Evolutionary conservation across 2,797 vertebrate species (phyloP), one percentile per base, ranked within the genome.

Genomic region (Pangasius djambal): DNA sequence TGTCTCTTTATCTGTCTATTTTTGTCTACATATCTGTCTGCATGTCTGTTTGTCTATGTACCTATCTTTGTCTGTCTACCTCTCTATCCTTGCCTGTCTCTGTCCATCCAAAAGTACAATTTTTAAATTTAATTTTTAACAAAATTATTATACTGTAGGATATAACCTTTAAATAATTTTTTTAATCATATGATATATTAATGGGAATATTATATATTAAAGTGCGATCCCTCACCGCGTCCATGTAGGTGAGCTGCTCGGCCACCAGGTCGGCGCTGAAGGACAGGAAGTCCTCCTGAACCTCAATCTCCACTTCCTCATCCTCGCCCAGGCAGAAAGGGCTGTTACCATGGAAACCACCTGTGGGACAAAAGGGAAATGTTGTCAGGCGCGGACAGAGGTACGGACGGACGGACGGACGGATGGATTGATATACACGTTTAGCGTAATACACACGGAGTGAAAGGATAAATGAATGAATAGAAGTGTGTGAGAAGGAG

Each of bases 211-310:
- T 87, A 7, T n/a, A 16, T 48, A 81, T 25, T 9, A 63, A n/a
- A 61, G 20, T 6, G 40, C 16, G 37, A 0, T 65, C 61, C 87
- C 97, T 88, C 94, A 99, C 98, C 2, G 98, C 97, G 15, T 99
- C 98, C 97, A 99, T 98, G 92, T 98, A 99, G 28, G 98, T 99
- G 93, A 99, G 94, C 94, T 99, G 98, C 92, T 99, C 98, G 0
- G 98, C 98, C 94, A 99, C 97, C 15, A 97, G 93, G 20, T 98
- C 97, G 1, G 97, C 95, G 0, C 96, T 93, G 69, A 99, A 98
- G 31, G 94, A 96, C 70, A 97, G 95, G 93, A 99, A 98, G 91
- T 98, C 97, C 89, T 97, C 97, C 87, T 96, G 91, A 85, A 91
- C 93, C 88, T 96, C 95, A 0, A 93, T 94, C 89, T 98, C 97